Conservation (phyloP, 1,140 invertebrate genomes). For the Drosophila nigrodunni region DNA sequence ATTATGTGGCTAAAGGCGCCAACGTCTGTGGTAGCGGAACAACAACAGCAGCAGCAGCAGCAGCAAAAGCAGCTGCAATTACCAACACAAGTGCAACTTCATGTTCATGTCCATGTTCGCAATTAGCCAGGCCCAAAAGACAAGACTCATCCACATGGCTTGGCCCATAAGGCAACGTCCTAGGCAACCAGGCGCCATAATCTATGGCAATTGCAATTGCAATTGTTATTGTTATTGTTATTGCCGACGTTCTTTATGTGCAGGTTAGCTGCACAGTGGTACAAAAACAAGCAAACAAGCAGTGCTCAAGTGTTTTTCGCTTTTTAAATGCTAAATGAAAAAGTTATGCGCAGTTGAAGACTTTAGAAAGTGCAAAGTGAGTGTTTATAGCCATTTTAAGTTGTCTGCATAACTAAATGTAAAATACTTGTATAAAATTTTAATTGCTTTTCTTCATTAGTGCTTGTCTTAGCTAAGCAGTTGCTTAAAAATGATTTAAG, state of each 20-base stretch:
- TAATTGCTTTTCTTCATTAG: too few relatives aligned
- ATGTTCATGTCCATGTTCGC: constrained; percentile 35
- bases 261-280: constrained; percentile 35
- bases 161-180: constrained; percentile 24
- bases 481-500: too few relatives aligned
- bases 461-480: too few relatives aligned
- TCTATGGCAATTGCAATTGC: constrained; percentile 62
- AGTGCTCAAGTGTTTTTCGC: too few relatives aligned
- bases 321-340: too few relatives aligned
- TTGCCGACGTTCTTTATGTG: constrained; percentile 21
- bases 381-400: too few relatives aligned
- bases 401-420: too few relatives aligned
- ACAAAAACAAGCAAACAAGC: constrained; percentile 5
- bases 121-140: constrained; percentile 29
- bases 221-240: constrained; percentile 58
- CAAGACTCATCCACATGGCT: constrained; percentile 5
- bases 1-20: constrained; percentile 2
- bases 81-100: constrained; percentile 16
- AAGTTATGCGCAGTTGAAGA: too few relatives aligned
- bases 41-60: constrained; percentile 18
- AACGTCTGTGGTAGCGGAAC: neutral
- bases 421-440: too few relatives aligned
- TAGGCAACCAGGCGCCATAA: constrained; percentile 39
- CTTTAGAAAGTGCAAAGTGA: too few relatives aligned
- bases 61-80: constrained; percentile 12